These are phyloP conservation scores for Pteruthius melanotis DNA, from an alignment of 2,113 vertebrate species.

Conservation along the genomic window DNA sequence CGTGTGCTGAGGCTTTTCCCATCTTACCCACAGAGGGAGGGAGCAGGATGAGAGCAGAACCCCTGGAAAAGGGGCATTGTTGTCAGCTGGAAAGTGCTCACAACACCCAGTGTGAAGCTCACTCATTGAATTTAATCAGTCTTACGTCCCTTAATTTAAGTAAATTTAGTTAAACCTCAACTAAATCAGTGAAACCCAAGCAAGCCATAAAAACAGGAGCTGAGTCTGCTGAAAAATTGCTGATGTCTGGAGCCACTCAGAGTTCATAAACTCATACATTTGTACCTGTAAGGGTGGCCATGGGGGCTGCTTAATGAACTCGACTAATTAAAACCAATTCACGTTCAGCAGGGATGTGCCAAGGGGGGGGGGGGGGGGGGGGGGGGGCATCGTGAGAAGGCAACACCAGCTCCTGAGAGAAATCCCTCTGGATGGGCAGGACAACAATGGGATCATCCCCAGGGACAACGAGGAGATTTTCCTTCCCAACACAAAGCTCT, in stretches of 20 bases:
- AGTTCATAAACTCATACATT: neutral
- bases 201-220: neutral
- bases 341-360: too few species aligned
- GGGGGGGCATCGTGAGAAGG: neutral
- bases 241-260: neutral
- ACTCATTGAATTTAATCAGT: neutral
- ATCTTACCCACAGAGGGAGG: neutral
- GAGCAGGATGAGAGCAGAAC: neutral
- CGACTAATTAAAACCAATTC: neutral
- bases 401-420: neutral
- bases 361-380: too few species aligned
- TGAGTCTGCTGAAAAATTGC: neutral
- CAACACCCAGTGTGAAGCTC: neutral
- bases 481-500: neutral
- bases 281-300: neutral
- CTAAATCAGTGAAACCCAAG: neutral
- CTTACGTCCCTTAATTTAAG: neutral
- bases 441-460: neutral
- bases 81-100: neutral
- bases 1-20: neutral
- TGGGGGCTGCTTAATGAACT: neutral
- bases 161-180: neutral
- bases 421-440: neutral
- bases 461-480: neutral
- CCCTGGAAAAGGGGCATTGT: rapidly evolving